Percentiles rank a stretch among this genome's conserved stretches.
Evolutionary conservation across 2,797 vertebrate species (phyloP).

Genomic region (Hozukius guyotensis): DNA sequence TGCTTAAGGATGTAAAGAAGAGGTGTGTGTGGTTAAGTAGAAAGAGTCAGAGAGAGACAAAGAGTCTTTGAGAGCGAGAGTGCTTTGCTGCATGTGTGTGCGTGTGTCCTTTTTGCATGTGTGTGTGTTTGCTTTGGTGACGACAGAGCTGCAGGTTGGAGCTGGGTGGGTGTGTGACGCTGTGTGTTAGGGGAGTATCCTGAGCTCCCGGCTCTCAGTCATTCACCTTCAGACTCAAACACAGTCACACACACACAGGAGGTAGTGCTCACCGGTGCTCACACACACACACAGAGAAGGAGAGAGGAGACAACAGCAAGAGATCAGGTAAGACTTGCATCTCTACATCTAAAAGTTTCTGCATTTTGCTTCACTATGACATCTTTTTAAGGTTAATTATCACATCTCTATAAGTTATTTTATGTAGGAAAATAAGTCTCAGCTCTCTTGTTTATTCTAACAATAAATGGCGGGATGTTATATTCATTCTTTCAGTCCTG

Average conservation of each 20-base stretch:
- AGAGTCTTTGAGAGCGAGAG: constrained; percentile 28
- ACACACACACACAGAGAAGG: not conserved
- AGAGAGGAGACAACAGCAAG: not conserved
- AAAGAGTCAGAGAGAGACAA: not conserved
- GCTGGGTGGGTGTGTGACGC: constrained; percentile 59
- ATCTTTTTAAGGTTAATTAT: not conserved
- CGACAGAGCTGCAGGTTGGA: constrained; percentile 51
- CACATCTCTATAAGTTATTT: not conserved
- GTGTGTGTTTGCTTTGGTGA: constrained; percentile 48
- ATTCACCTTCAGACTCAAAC: constrained; percentile 30
- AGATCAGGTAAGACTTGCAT: constrained; percentile 45
- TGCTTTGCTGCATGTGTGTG: not conserved
- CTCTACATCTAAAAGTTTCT: not conserved
- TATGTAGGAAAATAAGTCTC: not conserved
- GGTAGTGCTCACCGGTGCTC: no score
- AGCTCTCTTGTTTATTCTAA: not conserved
- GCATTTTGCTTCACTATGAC: not conserved
- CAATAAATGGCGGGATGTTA: not conserved
- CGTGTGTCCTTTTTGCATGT: not conserved
- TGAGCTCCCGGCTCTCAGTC: constrained; percentile 37
- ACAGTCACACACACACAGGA: not conserved
- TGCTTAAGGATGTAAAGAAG: constrained; percentile 9
- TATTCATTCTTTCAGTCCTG: not conserved
- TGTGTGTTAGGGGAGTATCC: constrained; percentile 37
- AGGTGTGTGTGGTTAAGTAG: not conserved